Percentiles rank a stretch among this genome's conserved stretches.
phyloP scores from a whole-genome alignment of 2,113 vertebrate species.

The Dunckerocampus dactyliophorus region DNA sequence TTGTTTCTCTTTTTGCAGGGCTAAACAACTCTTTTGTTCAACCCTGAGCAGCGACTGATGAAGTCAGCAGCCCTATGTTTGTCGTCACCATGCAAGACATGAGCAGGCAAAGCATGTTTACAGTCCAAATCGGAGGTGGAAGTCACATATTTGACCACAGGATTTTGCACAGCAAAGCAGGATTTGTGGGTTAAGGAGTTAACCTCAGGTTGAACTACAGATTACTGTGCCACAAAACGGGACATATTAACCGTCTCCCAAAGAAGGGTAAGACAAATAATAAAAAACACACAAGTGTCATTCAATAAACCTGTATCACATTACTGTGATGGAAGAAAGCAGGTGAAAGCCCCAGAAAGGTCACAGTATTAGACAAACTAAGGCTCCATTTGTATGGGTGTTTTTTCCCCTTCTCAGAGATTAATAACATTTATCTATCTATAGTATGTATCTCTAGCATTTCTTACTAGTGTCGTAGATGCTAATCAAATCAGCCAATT shows the following conservation, averaged over 20 bases:
- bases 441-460: too few relatives aligned
- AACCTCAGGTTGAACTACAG: background rate
- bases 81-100: constrained; percentile 23
- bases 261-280: background rate
- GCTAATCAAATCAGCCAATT: too few relatives aligned
- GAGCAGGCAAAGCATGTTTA: constrained; percentile 28
- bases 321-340: too few relatives aligned
- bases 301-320: too few relatives aligned
- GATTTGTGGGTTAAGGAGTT: background rate
- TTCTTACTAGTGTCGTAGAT: too few relatives aligned
- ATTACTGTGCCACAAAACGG: background rate
- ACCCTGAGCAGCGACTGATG: constrained; percentile 37
- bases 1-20: constrained; percentile 33
- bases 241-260: background rate
- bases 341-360: too few relatives aligned
- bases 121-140: constrained; percentile 17
- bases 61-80: constrained; percentile 49
- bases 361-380: too few relatives aligned
- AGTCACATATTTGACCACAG: constrained; percentile 10
- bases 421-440: too few relatives aligned
- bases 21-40: constrained; percentile 53
- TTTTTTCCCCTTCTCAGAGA: too few relatives aligned
- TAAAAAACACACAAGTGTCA: too few relatives aligned
- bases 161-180: background rate
- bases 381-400: too few relatives aligned